Percentiles rank a stretch among this genome's conserved stretches.
These are phyloP conservation scores for Sanderia malayensis DNA, from an alignment of 30 jellyfish, hydroid and myxozoan species.

Conservation along the genomic window DNA sequence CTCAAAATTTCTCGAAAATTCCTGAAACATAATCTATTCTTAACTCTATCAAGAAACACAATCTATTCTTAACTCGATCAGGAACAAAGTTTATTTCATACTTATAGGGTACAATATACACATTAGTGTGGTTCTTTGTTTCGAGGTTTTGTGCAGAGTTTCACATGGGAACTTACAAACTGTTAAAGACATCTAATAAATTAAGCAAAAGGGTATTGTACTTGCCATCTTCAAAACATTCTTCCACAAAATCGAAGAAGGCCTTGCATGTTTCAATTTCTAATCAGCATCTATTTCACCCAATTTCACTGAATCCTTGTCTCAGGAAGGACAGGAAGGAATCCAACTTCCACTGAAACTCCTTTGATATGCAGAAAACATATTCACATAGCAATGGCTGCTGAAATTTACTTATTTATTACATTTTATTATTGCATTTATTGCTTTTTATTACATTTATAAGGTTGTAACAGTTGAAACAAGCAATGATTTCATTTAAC, in stretches of 20 bases:
- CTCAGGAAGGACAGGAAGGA: neutral
- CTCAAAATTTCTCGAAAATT: no score
- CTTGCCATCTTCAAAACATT: neutral
- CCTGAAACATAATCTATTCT: no score
- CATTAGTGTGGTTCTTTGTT: no score
- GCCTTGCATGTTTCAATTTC: neutral
- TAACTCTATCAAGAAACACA: no score
- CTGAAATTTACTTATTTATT: no score
- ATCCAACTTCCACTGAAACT: slow-evolving; percentile 1
- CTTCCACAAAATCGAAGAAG: neutral
- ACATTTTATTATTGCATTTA: no score
- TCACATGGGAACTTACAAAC: no score
- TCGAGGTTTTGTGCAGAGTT: no score
- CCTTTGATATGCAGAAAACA: neutral
- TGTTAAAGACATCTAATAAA: no score
- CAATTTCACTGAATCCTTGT: neutral
- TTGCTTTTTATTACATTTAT: neutral
- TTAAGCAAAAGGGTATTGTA: neutral
- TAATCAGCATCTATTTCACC: neutral
- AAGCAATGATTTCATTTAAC: neutral
- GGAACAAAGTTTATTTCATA: no score
- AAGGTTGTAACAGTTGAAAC: neutral
- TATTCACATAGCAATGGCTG: neutral
- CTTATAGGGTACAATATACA: no score
- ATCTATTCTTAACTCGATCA: no score